Conservation (phyloP, 2,797 vertebrate genomes). For the Falco cherrug region DNA sequence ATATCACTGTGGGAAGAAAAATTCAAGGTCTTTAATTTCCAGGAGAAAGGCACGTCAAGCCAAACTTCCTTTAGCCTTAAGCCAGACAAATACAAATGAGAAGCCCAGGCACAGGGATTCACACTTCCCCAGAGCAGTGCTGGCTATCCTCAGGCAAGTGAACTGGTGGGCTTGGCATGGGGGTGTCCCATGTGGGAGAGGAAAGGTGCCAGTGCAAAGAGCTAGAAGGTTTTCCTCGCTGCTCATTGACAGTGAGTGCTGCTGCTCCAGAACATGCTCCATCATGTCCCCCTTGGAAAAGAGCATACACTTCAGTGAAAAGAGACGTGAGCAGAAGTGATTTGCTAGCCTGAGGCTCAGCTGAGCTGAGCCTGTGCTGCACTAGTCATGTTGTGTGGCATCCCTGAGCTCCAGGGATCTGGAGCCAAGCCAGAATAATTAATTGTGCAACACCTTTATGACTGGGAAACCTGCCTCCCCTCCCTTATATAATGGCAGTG, state of each 20-base stretch:
- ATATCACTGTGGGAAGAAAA: neutral
- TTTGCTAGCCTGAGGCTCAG: conserved; percentile 61
- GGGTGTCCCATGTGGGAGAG: neutral
- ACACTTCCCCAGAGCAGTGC: neutral
- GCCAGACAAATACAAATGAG: neutral
- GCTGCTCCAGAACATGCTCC: neutral
- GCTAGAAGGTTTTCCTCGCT: neutral
- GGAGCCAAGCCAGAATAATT: conserved; percentile 26
- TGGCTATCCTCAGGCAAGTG: neutral
- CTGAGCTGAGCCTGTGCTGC: neutral
- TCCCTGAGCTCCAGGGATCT: conserved; percentile 14
- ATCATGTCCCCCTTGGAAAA: neutral
- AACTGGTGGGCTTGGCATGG: rapidly evolving
- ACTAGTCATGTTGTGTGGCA: conserved; percentile 33
- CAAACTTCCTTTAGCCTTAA: neutral
- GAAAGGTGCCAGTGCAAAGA: neutral
- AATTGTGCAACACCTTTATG: conserved; percentile 53
- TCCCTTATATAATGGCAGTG: neutral
- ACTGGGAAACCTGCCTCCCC: conserved; percentile 22
- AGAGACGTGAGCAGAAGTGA: neutral
- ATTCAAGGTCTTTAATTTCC: conserved; percentile 18
- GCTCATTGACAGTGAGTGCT: neutral
- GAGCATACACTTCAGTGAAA: neutral
- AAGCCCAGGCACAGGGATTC: neutral
- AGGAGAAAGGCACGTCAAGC: neutral